Evolutionary conservation across 2,113 vertebrate genomes (phyloP).

Genomic region (Embiotoca jacksoni): DNA sequence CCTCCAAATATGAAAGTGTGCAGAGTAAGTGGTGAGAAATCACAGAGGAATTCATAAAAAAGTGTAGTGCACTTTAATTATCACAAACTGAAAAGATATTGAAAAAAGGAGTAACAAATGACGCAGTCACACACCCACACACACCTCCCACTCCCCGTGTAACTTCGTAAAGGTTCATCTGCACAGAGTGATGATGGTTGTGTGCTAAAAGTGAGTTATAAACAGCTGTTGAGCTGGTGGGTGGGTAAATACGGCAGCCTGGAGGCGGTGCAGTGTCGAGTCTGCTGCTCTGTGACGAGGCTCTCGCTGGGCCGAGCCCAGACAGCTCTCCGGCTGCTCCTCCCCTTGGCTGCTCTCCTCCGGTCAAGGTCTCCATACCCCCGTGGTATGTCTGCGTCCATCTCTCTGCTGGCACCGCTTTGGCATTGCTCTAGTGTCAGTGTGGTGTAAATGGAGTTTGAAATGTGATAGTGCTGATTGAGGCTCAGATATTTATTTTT

Average conservation of each 20-base stretch:
- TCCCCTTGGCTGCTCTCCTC: background rate
- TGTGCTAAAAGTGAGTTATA: constrained; percentile 76
- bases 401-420: constrained; percentile 42
- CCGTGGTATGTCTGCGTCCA: constrained; percentile 38
- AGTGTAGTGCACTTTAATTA: constrained; percentile 44
- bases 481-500: constrained; percentile 64
- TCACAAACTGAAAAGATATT: constrained; percentile 8
- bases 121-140: constrained; percentile 18
- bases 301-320: constrained; percentile 35
- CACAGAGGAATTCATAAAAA: constrained; percentile 14
- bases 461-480: constrained; percentile 62
- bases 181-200: constrained; percentile 64
- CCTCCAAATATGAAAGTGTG: constrained; percentile 1
- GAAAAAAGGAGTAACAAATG: constrained; percentile 5
- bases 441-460: constrained; percentile 59
- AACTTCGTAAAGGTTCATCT: constrained; percentile 66
- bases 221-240: constrained; percentile 71
- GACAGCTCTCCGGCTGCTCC: constrained; percentile 34
- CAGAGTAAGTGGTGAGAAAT: constrained; percentile 4
- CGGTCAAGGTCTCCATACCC: constrained; percentile 62
- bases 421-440: constrained; percentile 63
- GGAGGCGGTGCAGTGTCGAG: constrained; percentile 48
- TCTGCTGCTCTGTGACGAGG: constrained; percentile 42
- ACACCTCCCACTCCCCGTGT: constrained; percentile 43
- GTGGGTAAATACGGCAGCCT: constrained; percentile 56